A percentile compares a stretch with the other conserved stretches of the same genome.
phyloP scores from a whole-genome alignment of 2,113 vertebrate species.

The Scolopax mira region DNA sequence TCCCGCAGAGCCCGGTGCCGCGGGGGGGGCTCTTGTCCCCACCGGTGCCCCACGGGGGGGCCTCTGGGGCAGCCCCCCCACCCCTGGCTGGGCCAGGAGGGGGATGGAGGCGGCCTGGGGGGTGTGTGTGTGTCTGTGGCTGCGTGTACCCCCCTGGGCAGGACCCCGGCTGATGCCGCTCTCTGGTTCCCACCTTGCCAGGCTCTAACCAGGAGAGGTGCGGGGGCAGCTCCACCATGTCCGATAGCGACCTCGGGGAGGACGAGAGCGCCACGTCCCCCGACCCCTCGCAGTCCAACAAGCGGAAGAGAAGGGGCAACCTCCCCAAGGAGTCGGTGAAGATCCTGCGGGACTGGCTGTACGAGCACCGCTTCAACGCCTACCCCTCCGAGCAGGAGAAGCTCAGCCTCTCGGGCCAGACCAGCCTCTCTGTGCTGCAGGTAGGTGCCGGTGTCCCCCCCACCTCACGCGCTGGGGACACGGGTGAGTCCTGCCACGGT shows the following conservation, averaged over 20 bases:
- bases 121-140: not conserved
- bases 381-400: conserved; percentile 97
- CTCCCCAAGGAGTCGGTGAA: conserved; percentile 95
- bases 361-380: conserved; percentile 93
- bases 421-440: conserved; percentile 92
- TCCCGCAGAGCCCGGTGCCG: not conserved
- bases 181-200: not conserved
- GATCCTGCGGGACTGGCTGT: conserved; percentile 94
- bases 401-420: conserved; percentile 87
- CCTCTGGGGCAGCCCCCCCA: not conserved
- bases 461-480: rapidly evolving
- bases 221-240: conserved; percentile 77
- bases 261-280: conserved; percentile 83
- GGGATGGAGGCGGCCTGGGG: not conserved
- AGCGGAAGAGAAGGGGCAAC: conserved; percentile 93
- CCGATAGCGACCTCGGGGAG: conserved; percentile 88
- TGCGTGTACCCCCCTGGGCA: not conserved
- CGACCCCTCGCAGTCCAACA: conserved; percentile 78
- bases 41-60: not conserved
- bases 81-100: no score
- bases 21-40: not conserved
- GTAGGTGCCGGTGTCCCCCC: conserved; percentile 63
- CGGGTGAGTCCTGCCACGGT: rapidly evolving
- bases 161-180: not conserved
- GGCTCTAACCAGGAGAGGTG: conserved; percentile 39